Percentiles rank a stretch among this genome's conserved stretches.
Conservation (phyloP, 64 coral and sea anemone species). For the Porites australiensis region DNA sequence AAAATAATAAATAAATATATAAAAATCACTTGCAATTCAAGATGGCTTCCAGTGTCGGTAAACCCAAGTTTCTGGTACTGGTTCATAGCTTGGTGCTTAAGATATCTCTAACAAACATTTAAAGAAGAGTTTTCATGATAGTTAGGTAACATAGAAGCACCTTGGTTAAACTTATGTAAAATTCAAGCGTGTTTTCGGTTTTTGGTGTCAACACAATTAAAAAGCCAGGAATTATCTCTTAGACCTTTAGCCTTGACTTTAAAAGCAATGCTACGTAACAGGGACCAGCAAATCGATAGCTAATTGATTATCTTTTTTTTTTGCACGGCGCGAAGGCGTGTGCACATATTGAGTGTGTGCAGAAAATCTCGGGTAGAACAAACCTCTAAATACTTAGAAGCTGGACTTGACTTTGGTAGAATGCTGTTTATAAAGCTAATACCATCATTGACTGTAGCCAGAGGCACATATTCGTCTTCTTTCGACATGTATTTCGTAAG, state of each 20-base stretch:
- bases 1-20: neutral
- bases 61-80: conserved; percentile 54
- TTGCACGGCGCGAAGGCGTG: too few species aligned
- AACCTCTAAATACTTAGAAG: conserved; percentile 62
- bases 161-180: too few species aligned
- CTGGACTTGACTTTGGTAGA: conserved; percentile 33
- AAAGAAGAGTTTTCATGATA: neutral
- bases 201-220: too few species aligned
- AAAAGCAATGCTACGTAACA: too few species aligned
- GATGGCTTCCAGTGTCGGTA: conserved; percentile 47
- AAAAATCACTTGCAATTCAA: conserved; percentile 30
- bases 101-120: conserved; percentile 48
- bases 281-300: too few species aligned
- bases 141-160: too few species aligned
- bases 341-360: too few species aligned
- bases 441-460: neutral
- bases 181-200: too few species aligned
- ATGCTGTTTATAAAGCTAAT: neutral
- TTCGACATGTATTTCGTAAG: conserved; percentile 40
- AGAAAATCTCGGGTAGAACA: neutral
- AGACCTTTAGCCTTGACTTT: too few species aligned
- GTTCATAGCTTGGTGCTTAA: conserved; percentile 11
- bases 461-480: conserved; percentile 59
- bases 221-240: too few species aligned
- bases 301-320: too few species aligned